Percentiles rank a stretch among this genome's conserved stretches.
phyloP scores from a whole-genome alignment of 2,888 invertebrate species.

The Mesorhabditis spiculigera region DNA sequence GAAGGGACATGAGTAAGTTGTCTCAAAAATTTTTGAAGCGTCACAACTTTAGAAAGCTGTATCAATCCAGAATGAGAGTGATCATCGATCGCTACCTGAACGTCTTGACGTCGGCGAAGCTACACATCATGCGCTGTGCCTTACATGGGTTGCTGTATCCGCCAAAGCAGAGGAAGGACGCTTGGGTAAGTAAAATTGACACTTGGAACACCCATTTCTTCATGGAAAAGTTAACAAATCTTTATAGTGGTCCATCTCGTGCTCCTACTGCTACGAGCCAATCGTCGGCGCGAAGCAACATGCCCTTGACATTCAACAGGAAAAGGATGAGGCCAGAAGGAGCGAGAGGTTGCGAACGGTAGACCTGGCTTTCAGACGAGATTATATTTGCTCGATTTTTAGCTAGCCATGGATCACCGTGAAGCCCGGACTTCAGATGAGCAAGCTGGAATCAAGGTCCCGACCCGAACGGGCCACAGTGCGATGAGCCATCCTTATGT shows the following conservation, averaged over 20 bases:
- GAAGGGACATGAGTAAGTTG: background rate
- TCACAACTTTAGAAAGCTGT: too few relatives aligned
- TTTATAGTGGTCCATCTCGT: background rate
- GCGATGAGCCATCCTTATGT: background rate
- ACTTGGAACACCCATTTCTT: background rate
- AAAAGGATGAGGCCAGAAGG: background rate
- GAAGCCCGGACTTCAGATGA: background rate
- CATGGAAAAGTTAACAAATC: background rate
- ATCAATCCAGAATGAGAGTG: background rate
- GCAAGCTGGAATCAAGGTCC: background rate
- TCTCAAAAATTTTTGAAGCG: too few relatives aligned
- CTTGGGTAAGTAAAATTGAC: background rate
- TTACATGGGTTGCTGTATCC: conserved; percentile 4
- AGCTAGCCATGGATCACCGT: background rate
- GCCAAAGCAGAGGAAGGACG: conserved; percentile 1
- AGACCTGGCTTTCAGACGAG: background rate
- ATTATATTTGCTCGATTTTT: background rate
- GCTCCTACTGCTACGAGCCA: background rate
- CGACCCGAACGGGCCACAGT: background rate
- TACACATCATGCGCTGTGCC: background rate
- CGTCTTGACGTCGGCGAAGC: background rate
- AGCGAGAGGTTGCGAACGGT: background rate
- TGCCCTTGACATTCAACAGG: background rate
- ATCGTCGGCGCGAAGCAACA: background rate
- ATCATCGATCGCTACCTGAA: background rate